Base-by-base conservation (phyloP, 2,888 invertebrate genomes). In the Trileptium ribeirensis region DNA sequence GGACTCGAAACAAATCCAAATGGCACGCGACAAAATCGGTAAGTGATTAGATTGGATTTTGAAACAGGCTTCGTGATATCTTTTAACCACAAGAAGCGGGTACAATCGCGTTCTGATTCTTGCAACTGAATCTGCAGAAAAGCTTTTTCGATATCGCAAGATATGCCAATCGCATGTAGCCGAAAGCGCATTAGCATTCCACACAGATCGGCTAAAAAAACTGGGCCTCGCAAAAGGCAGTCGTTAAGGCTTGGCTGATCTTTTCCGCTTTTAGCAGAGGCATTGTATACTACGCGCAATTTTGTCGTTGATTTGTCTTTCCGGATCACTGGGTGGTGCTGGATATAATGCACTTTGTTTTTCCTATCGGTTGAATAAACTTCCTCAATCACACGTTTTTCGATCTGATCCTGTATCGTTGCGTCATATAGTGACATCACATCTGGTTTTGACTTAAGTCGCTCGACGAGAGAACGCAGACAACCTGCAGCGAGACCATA, bases 231-330 rank as follows among this genome's bases (percentile, higher is more conserved):
- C 40, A 82, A 82, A 1, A 83, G 40, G 64, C 83, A 83, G 51
- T 84, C 83, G 81, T 84, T 84, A 24, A 84, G 79, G 19, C 81
- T 79, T 8, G 74, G 15, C 0, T 67, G 81, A 78, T 83, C 77
- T 0, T 1, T 24, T 70, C 81, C 81, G 29, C 31, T 38, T 78
- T 70, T 78, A 0, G 78, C 80, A 0, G 82, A 82, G 1, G 82
- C 86, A 81, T 86, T 85, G 77, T 81, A 86, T 8, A 86, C 85
- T 36, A 83, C 78, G 2, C 85, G 40, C 8, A 86, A 40, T 77
- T 86, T 86, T 0, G 84, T 64, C 19, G 64, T 74, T 29, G 70
- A 24, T 8, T 84, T 84, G 1, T 79, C 29, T 19, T 78, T 74
- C 0, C 67, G 74, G n/a, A 84, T 39, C 0, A 84, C 84, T 0